Evolutionary conservation across 2,888 invertebrate genomes (phyloP).

Genomic region (Thumatha senex): DNA sequence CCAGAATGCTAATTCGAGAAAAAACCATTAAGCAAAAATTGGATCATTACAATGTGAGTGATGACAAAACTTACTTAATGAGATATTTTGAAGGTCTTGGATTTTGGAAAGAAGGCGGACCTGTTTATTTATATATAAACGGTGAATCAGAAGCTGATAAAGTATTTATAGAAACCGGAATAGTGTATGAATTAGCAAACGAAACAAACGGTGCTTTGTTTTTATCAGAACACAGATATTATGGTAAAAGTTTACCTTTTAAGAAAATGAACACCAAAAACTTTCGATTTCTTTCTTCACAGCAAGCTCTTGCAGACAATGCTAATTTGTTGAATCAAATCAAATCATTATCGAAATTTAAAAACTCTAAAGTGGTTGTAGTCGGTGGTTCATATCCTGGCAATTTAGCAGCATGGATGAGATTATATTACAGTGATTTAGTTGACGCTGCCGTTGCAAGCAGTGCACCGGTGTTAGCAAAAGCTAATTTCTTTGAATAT

Average conservation of each 20-base stretch:
- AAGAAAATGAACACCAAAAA: conserved; percentile 48
- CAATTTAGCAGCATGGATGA: conserved; percentile 73
- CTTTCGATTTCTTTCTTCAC: conserved; percentile 58
- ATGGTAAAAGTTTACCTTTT: conserved; percentile 67
- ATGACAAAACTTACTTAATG: conserved; percentile 63
- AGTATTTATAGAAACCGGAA: conserved; percentile 53
- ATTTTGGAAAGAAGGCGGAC: conserved; percentile 56
- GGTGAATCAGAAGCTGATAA: conserved; percentile 59
- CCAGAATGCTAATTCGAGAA: no score
- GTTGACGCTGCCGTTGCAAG: conserved; percentile 70
- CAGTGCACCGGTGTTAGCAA: conserved; percentile 70
- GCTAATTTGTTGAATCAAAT: conserved; percentile 52
- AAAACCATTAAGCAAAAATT: conserved; percentile 53
- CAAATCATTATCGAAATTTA: conserved; percentile 47
- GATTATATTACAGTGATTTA: conserved; percentile 60
- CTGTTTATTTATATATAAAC: conserved; percentile 65
- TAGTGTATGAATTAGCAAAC: conserved; percentile 60
- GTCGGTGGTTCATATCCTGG: conserved; percentile 73
- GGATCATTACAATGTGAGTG: conserved; percentile 60
- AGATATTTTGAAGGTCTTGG: conserved; percentile 63
- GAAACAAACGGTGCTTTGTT: conserved; percentile 72
- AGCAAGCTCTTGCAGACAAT: conserved; percentile 69
- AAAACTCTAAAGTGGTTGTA: conserved; percentile 62
- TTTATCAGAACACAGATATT: conserved; percentile 68
- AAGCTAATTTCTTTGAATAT: conserved; percentile 68